A percentile compares a stretch with the other conserved stretches of the same genome.
Conservation (phyloP, 1,140 invertebrate genomes). For the Aphaenogaster ashmeadi region DNA sequence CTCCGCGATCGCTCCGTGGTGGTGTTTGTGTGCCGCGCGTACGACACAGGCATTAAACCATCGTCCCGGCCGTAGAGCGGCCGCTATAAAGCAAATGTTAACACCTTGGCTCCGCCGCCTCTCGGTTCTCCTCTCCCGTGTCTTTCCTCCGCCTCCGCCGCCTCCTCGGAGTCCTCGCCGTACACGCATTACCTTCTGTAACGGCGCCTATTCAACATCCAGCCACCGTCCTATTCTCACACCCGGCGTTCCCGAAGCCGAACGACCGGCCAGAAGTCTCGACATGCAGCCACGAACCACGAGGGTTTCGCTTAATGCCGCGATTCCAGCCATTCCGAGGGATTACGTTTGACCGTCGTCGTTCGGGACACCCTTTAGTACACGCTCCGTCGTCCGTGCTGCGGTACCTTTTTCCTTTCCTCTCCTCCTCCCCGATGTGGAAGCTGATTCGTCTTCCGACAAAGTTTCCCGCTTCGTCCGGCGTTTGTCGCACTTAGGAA, state of each 20-base stretch:
- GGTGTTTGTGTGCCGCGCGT: slow-evolving; percentile 57
- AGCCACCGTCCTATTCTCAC: slow-evolving; percentile 64
- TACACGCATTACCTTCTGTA: slow-evolving; percentile 68
- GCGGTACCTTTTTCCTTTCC: neutral
- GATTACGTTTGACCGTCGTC: slow-evolving; percentile 67
- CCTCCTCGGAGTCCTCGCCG: slow-evolving; percentile 29
- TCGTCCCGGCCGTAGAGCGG: slow-evolving; percentile 67
- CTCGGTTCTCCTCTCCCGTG: slow-evolving; percentile 30
- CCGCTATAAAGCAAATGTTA: slow-evolving; percentile 83
- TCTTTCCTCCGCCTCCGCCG: slow-evolving; percentile 49
- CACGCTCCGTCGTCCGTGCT: neutral
- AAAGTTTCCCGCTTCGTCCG: neutral
- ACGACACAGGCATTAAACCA: slow-evolving; percentile 80
- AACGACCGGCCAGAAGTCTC: slow-evolving; percentile 64
- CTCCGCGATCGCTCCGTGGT: neutral
- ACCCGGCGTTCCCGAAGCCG: slow-evolving; percentile 45
- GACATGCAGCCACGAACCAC: slow-evolving; percentile 60
- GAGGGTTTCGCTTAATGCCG: slow-evolving; percentile 73
- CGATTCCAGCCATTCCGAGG: slow-evolving; percentile 67
- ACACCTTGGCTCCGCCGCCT: slow-evolving; percentile 75
- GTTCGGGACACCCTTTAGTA: slow-evolving; percentile 39
- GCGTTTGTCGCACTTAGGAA: neutral
- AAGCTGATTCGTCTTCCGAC: neutral
- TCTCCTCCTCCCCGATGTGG: too few species aligned
- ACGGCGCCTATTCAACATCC: slow-evolving; percentile 71